Evolutionary conservation across 2,113 vertebrate species (phyloP), one percentile per base, ranked within the genome.

Genomic region (Nothoprocta pentlandii): DNA sequence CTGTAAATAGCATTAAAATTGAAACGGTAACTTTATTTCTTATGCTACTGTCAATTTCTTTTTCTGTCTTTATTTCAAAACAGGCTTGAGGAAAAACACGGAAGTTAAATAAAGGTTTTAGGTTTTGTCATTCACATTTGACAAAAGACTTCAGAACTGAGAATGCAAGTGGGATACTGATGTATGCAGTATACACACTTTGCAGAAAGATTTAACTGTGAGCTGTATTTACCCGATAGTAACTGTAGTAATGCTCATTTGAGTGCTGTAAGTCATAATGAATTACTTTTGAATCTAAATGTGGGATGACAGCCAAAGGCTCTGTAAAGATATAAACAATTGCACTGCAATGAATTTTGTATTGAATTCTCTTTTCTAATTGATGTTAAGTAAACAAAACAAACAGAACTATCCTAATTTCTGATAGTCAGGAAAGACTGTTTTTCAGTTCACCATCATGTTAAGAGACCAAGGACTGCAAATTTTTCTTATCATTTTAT

Each of bases 111-210:
- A 66, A 86, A 74, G 44, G 41, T 76, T 61, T 80, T 46, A 70
- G 30, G 12, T 76, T 82, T 66, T 51, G 14, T 56, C 46, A 76
- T 62, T 61, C 39, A 47, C 19, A n/a, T 56, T 75, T 16, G 19
- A 80, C 62, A 25, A 64, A 79, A 87, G 34, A 83, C 61, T 47
- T 41, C 5, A 56, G 34, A 87, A 66, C 36, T 41, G 6, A 56
- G 30, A 13, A 20, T 84, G 49, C 9, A 70, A 66, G 47, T 34
- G 58, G 13, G 25, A 58, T 25, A 32, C 11, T n/a, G 23, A 42
- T 0, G 0, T n/a, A 56, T 6, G 39, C 0, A 0, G 9, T 49
- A 66, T 19, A 20, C 12, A 42, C 8, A 67, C 36, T 80, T 47
- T 26, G 22, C 66, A 70, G 12, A 76, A 61, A 23, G 1, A 61